Base-by-base conservation (phyloP, 2,113 vertebrate genomes). In the Sciurus niger region DNA sequence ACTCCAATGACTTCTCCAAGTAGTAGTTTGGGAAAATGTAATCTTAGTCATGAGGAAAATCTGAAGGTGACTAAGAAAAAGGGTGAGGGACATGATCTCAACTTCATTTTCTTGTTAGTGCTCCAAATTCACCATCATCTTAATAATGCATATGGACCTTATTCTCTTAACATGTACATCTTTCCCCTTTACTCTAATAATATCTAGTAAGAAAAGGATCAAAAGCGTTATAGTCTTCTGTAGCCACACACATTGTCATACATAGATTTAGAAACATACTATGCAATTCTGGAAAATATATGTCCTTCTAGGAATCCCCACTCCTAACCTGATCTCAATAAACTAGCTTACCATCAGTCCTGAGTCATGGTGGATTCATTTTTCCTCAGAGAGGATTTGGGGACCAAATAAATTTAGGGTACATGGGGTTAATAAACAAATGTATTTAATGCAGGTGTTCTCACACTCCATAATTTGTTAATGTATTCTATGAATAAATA, bases 181-280 rank as follows among this genome's bases (percentile, higher is more conserved):
- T 73, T 10, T 34, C 32, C 32, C 30, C 20, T 20, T 76, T 58
- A 53, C 6, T 65, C 18, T 96, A 12, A 74, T 89, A 84, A 34
- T 40, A 53, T 88, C 30, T n/a, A 82, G 18, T 37, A 63, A 93
- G 58, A 67, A 65, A 37, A 74, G 5, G 5, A 73, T 77, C 4
- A 48, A 78, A 73, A 90, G 11, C 12, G 34, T 94, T 28, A 43
- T 65, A 68, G 32, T 79, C 17, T 55, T 82, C 30, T 76, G 13
- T 3, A 76, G 58, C 37, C 58, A 58, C 1, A n/a, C 6, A 67
- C 24, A 65, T 77, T 58, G 8, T 65, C 22, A 87, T 74, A 18
- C 40, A 60, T 83, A 46, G n/a, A 65, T 95, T 96, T 96, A 68
- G 58, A 96, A 90, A 68, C 63, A 20, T 60, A 32, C 2, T 43